phyloP scores from a whole-genome alignment of 2,113 vertebrate species.

The Vireo altiloquus region DNA sequence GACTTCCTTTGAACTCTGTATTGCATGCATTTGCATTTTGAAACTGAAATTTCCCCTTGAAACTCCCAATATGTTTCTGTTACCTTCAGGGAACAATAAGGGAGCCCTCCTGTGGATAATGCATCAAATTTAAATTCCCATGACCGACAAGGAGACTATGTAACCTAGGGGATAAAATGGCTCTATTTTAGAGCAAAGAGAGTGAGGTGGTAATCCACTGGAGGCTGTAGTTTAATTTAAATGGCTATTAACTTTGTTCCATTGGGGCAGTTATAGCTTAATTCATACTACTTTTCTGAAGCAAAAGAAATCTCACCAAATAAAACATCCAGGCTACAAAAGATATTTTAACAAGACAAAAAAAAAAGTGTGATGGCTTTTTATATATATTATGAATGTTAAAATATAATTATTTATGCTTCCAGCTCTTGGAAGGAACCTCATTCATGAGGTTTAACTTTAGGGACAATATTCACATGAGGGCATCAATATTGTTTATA shows the following conservation, averaged over 20 bases:
- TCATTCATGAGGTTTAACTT: background rate
- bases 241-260: conserved; percentile 50
- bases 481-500: background rate
- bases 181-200: conserved; percentile 7
- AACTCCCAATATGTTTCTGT: conserved; percentile 28
- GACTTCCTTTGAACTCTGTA: background rate
- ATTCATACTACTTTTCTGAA: conserved; percentile 39
- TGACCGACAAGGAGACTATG: background rate
- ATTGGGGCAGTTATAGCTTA: conserved; percentile 24
- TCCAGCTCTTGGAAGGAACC: background rate
- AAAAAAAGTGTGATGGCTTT: background rate
- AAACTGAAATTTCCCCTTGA: conserved; percentile 31
- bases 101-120: conserved; percentile 48
- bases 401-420: background rate
- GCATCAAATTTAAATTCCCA: conserved; percentile 44
- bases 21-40: conserved; percentile 42
- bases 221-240: conserved; percentile 55
- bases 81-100: conserved; percentile 51
- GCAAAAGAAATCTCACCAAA: background rate
- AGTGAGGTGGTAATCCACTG: conserved; percentile 16
- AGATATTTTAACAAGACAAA: background rate
- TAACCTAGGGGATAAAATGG: conserved; percentile 29
- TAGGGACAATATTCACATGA: background rate
- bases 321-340: conserved; percentile 14
- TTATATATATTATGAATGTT: background rate